phyloP scores from a whole-genome alignment of 2,888 invertebrate genomes.

The Cheilosia variabilis region DNA sequence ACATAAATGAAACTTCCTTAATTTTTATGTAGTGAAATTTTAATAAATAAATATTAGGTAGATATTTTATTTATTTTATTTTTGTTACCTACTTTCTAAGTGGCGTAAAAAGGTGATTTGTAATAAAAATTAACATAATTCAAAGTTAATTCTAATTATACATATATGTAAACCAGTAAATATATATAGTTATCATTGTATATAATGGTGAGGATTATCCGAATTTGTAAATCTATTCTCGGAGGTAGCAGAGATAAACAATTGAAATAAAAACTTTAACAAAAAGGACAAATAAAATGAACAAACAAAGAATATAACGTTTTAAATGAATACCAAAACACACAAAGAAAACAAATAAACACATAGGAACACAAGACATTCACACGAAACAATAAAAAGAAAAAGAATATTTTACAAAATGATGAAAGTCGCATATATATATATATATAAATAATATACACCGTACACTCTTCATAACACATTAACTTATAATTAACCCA shows the following conservation, averaged over 20 bases:
- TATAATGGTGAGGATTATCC: slow-evolving; percentile 70
- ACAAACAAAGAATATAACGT: slow-evolving; percentile 39
- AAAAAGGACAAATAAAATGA: slow-evolving; percentile 51
- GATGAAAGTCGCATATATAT: slow-evolving; percentile 64
- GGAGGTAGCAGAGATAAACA: slow-evolving; percentile 61
- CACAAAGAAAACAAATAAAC: slow-evolving; percentile 18
- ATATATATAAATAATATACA: slow-evolving; percentile 64
- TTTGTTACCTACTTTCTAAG: slow-evolving; percentile 69
- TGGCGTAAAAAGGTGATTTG: slow-evolving; percentile 73
- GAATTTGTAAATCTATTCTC: slow-evolving; percentile 69
- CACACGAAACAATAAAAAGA: slow-evolving; percentile 81
- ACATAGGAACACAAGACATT: slow-evolving; percentile 77
- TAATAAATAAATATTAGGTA: slow-evolving; percentile 68
- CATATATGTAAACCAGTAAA: slow-evolving; percentile 7
- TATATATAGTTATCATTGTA: slow-evolving; percentile 69
- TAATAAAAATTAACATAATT: slow-evolving; percentile 58
- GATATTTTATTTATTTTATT: slow-evolving; percentile 40
- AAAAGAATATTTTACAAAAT: slow-evolving; percentile 75
- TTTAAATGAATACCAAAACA: slow-evolving; percentile 25
- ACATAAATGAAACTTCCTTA: slow-evolving; percentile 67
- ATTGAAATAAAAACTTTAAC: slow-evolving; percentile 50
- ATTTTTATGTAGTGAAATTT: slow-evolving; percentile 66
- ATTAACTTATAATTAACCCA: slow-evolving; percentile 71
- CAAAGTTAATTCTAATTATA: slow-evolving; percentile 67
- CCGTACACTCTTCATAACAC: slow-evolving; percentile 59